Conservation (phyloP, 2,797 vertebrate genomes). For the Synanceia verrucosa region DNA sequence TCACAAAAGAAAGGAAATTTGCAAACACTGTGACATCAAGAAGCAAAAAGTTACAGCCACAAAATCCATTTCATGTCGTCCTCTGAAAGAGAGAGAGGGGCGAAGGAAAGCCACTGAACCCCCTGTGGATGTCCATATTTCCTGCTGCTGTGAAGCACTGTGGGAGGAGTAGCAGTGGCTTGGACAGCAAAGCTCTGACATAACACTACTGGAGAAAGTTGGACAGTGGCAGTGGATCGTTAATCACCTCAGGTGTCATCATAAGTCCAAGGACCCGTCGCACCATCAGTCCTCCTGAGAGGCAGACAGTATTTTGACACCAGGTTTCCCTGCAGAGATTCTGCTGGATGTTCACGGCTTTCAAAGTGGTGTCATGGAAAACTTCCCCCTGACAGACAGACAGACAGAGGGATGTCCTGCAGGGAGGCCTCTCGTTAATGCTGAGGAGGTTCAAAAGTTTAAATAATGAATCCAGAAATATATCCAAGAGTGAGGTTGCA, state of each 20-base stretch:
- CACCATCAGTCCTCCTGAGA: background rate
- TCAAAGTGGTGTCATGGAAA: slow-evolving; percentile 4
- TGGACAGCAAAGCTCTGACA: background rate
- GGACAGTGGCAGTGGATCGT: no score
- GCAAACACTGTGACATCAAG: background rate
- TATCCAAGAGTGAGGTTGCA: background rate
- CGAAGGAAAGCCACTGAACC: background rate
- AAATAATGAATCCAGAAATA: background rate
- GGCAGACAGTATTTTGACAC: background rate
- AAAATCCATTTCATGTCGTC: background rate
- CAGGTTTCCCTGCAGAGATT: background rate
- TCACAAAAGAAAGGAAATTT: no score
- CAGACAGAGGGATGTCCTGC: background rate
- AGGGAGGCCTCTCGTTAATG: background rate
- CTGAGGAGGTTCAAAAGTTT: background rate
- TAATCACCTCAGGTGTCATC: background rate
- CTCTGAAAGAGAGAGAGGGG: background rate
- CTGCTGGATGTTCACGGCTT: background rate
- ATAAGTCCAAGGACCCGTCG: background rate
- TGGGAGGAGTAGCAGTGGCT: background rate
- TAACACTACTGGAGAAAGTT: no score
- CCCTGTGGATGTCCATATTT: background rate
- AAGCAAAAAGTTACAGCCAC: background rate
- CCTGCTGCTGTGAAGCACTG: background rate
- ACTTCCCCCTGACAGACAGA: background rate